A percentile compares a stretch with the other conserved stretches of the same genome.
These are phyloP conservation scores for Dorcus parallelipipedus DNA, from an alignment of 2,888 invertebrate genomes.

Conservation along the genomic window DNA sequence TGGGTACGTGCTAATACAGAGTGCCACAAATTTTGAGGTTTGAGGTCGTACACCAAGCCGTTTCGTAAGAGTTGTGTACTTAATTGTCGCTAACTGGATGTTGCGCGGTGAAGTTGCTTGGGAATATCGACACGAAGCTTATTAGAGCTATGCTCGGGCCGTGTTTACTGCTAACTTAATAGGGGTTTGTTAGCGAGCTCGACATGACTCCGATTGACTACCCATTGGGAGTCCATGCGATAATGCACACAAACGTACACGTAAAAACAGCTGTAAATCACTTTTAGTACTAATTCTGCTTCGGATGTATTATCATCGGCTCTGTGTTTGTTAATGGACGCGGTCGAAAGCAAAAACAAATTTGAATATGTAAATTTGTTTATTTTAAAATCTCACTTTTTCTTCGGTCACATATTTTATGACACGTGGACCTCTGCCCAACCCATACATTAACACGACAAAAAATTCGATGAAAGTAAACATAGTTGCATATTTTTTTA, in stretches of 20 bases:
- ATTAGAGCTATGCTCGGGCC: constrained; percentile 21
- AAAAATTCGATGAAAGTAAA: no score
- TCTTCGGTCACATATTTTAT: no score
- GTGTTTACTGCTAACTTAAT: constrained; percentile 28
- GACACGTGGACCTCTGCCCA: no score
- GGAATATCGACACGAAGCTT: constrained; percentile 26
- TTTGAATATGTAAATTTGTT: no score
- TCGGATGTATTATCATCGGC: no score
- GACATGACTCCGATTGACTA: constrained; percentile 27
- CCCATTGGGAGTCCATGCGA: constrained; percentile 15
- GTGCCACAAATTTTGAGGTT: no score
- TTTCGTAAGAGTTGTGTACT: constrained; percentile 14
- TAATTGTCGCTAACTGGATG: constrained; percentile 22
- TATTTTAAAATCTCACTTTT: no score
- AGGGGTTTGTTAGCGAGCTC: constrained; percentile 19
- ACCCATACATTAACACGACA: no score
- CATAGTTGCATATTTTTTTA: no score
- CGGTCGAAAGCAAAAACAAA: no score
- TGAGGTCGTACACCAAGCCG: not conserved
- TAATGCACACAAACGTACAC: constrained; percentile 1
- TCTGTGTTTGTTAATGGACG: no score
- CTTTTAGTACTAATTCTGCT: not conserved
- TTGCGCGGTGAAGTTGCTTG: constrained; percentile 11
- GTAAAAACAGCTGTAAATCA: constrained; percentile 2
- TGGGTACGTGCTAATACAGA: no score